phyloP scores from a whole-genome alignment of 2,888 invertebrate genomes.

The Coleophora deauratella region DNA sequence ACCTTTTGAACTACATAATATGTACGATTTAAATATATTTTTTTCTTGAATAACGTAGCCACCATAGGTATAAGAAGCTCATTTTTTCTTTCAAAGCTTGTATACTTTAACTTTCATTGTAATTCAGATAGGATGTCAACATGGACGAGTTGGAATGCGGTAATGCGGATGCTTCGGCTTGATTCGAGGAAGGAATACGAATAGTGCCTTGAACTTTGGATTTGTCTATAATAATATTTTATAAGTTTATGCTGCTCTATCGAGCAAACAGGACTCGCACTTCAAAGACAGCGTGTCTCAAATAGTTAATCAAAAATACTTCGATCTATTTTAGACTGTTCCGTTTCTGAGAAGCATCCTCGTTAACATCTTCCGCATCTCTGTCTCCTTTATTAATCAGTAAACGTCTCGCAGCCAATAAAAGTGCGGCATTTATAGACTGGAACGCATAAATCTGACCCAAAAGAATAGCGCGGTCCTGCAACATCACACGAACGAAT shows the following conservation, averaged over 20 bases:
- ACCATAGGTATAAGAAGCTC: too few relatives aligned
- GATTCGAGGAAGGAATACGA: constrained; percentile 20
- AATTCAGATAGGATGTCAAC: constrained; percentile 66
- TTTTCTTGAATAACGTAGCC: too few relatives aligned
- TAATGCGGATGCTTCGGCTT: constrained; percentile 25
- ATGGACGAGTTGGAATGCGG: constrained; percentile 64
- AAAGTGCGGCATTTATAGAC: constrained; percentile 66
- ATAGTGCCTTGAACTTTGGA: constrained; percentile 29
- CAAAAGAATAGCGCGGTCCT: constrained; percentile 54
- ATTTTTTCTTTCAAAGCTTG: too few relatives aligned
- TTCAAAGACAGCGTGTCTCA: constrained; percentile 10
- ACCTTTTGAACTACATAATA: too few relatives aligned
- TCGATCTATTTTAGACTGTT: too few relatives aligned
- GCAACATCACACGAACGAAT: constrained; percentile 62
- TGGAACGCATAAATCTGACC: constrained; percentile 61
- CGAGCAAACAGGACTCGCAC: too few relatives aligned
- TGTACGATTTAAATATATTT: too few relatives aligned
- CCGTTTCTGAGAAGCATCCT: constrained; percentile 51
- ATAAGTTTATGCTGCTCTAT: too few relatives aligned
- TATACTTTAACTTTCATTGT: constrained; percentile 42
- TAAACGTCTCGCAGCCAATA: constrained; percentile 65
- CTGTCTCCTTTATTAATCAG: constrained; percentile 67
- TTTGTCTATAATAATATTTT: too few relatives aligned
- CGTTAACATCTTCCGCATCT: constrained; percentile 59
- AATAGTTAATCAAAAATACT: constrained; percentile 6